Evolutionary conservation across 2,113 vertebrate species (phyloP).

Genomic region (Channa maculata): DNA sequence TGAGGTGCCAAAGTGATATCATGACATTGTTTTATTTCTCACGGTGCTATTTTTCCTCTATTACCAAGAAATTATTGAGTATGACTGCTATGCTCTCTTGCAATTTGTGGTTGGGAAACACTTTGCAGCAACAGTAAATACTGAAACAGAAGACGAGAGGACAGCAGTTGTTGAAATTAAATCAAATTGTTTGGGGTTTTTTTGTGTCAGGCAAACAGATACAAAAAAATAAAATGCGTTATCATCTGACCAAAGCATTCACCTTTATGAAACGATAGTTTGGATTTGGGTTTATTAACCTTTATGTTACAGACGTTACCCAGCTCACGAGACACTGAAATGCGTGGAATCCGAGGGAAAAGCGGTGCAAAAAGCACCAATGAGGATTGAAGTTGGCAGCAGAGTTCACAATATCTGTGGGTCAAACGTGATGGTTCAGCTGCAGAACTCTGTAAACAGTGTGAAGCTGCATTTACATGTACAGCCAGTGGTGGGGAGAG

Average conservation of each 20-base stretch:
- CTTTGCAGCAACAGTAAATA: conserved; percentile 33
- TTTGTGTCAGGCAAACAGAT: conserved; percentile 11
- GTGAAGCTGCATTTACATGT: background rate
- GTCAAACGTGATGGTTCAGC: background rate
- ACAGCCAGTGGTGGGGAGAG: too few species aligned
- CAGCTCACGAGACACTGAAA: background rate
- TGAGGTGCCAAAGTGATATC: conserved; percentile 61
- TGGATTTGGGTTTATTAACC: conserved; percentile 32
- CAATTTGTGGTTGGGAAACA: conserved; percentile 10
- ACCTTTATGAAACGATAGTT: conserved; percentile 7
- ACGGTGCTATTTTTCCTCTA: conserved; percentile 36
- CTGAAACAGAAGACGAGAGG: conserved; percentile 3
- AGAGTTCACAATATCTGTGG: background rate
- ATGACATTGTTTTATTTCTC: conserved; percentile 62
- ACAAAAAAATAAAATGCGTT: background rate
- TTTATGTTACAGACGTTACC: conserved; percentile 18
- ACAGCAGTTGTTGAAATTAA: conserved; percentile 15
- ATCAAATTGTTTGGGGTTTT: background rate
- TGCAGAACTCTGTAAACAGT: background rate
- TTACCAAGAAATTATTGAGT: conserved; percentile 36
- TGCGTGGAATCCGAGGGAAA: too few species aligned
- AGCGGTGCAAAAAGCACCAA: background rate
- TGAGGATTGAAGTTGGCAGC: conserved; percentile 20
- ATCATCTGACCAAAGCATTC: background rate
- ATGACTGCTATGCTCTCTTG: conserved; percentile 17